phyloP scores from a whole-genome alignment of 2,797 vertebrate genomes.

The Malacoraja senta region DNA sequence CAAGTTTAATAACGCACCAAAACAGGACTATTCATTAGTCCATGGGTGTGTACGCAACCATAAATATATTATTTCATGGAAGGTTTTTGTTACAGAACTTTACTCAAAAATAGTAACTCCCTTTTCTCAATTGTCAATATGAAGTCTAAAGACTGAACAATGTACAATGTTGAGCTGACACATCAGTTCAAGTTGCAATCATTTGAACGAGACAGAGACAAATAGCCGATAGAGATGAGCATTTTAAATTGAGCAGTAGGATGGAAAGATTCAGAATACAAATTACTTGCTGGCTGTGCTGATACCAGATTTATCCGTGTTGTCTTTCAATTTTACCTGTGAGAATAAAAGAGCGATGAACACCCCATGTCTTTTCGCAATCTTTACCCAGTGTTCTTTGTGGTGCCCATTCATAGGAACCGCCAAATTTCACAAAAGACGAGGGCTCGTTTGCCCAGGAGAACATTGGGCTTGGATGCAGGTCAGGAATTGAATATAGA shows the following conservation, averaged over 20 bases:
- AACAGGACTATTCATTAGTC: not conserved
- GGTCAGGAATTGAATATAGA: too few relatives aligned
- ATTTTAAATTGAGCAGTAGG: not conserved
- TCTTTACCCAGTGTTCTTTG: too few relatives aligned
- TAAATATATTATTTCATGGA: not conserved
- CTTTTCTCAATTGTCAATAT: not conserved
- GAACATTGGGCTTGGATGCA: too few relatives aligned
- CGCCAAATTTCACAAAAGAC: too few relatives aligned
- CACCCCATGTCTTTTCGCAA: too few relatives aligned
- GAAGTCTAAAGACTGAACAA: not conserved
- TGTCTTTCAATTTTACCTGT: not conserved
- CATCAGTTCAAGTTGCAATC: not conserved
- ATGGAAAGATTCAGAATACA: not conserved
- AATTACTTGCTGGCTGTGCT: not conserved
- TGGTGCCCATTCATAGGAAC: too few relatives aligned
- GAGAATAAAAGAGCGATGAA: not conserved
- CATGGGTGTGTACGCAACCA: not conserved
- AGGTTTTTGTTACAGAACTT: not conserved
- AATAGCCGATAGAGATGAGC: not conserved
- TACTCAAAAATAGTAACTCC: not conserved
- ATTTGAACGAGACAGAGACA: not conserved
- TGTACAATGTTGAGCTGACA: not conserved
- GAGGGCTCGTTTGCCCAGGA: too few relatives aligned
- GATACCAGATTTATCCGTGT: not conserved
- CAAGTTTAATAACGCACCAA: not conserved